Percentiles rank a stretch among this genome's conserved stretches.
Evolutionary conservation across 2,797 vertebrate species (phyloP).

Genomic region (Sphenopsis melanotis): DNA sequence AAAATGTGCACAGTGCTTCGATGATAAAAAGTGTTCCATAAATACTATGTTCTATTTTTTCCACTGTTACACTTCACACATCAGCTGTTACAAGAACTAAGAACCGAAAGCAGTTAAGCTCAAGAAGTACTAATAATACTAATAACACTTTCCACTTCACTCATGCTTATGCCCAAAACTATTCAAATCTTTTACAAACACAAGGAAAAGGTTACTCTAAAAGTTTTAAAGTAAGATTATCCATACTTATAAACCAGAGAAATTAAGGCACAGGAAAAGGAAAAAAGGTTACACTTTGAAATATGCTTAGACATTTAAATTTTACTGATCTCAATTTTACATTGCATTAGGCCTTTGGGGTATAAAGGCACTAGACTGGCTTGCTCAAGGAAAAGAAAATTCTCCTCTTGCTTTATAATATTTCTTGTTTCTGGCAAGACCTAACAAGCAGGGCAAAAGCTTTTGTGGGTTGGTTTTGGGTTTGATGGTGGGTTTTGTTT

Average conservation of each 20-base stretch:
- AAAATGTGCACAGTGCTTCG: neutral
- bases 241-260: neutral
- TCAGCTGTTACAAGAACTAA: conserved; percentile 5
- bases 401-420: neutral
- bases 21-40: conserved; percentile 21
- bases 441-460: neutral
- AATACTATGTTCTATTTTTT: conserved; percentile 17
- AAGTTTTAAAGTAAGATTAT: neutral
- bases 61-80: neutral
- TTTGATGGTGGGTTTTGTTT: neutral
- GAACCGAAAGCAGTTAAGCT: neutral
- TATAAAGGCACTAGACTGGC: neutral
- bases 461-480: neutral
- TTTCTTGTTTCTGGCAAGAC: neutral
- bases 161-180: neutral
- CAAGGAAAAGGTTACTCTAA: neutral
- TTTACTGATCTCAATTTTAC: neutral
- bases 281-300: neutral
- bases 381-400: neutral
- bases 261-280: neutral
- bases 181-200: neutral
- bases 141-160: neutral
- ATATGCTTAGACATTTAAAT: neutral
- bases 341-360: neutral
- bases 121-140: neutral